phyloP scores from a whole-genome alignment of 2,797 vertebrate genomes.

The Anisognathus igniventris region DNA sequence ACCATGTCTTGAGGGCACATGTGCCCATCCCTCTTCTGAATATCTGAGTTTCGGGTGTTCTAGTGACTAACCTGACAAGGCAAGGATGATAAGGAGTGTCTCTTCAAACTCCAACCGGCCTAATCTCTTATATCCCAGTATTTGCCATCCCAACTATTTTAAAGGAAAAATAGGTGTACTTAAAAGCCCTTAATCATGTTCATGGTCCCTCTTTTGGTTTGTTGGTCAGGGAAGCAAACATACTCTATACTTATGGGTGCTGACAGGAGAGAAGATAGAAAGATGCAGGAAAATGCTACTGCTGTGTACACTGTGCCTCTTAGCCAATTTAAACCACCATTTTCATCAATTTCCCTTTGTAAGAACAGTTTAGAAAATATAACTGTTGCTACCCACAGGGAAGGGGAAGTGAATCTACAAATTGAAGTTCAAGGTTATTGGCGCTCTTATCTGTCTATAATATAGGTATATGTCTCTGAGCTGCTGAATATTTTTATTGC shows the following conservation, averaged over 20 bases:
- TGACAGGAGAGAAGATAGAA: not conserved
- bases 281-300: not conserved
- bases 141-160: not conserved
- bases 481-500: slow-evolving; percentile 9
- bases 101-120: not conserved
- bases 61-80: not conserved
- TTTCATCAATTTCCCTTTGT: not conserved
- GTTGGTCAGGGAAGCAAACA: not conserved
- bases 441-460: not conserved
- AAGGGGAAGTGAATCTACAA: not conserved
- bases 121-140: not conserved
- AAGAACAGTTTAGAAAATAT: not conserved
- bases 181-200: not conserved
- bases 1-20: not conserved
- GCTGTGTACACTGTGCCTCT: not conserved
- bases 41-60: not conserved
- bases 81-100: not conserved
- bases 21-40: not conserved
- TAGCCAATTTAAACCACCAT: not conserved
- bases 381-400: not conserved
- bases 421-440: not conserved
- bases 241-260: not conserved
- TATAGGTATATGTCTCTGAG: not conserved
- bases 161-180: not conserved
- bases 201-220: not conserved